phyloP scores from a whole-genome alignment of 2,113 vertebrate species.

The Pseudopodoces humilis region DNA sequence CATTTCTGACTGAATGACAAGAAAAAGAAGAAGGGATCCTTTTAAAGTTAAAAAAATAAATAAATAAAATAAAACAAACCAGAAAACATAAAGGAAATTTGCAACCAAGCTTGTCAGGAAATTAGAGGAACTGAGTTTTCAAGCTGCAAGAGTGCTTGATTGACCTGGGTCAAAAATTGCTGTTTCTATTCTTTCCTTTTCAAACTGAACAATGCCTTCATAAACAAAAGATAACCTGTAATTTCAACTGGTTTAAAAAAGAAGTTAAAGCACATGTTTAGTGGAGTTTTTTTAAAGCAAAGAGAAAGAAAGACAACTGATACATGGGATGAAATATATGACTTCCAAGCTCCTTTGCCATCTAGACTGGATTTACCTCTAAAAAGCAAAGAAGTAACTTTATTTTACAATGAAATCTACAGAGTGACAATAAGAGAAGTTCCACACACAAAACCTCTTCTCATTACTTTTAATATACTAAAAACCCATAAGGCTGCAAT shows the following conservation, averaged over 20 bases:
- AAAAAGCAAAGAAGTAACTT: neutral
- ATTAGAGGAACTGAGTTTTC: neutral
- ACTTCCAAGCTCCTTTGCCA: neutral
- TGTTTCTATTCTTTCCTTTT: neutral
- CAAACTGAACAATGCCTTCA: neutral
- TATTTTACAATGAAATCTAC: neutral
- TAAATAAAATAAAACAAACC: neutral
- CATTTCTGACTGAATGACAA: neutral
- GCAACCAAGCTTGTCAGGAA: neutral
- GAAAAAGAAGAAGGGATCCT: neutral
- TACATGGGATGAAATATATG: neutral
- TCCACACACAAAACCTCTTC: neutral
- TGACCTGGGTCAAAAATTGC: neutral
- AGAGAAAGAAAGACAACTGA: neutral
- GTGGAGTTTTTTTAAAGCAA: neutral
- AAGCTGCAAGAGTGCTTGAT: neutral
- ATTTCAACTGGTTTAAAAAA: slow-evolving; percentile 9
- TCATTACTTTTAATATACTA: neutral
- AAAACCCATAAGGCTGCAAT: neutral
- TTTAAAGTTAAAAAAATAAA: neutral
- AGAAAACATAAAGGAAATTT: neutral
- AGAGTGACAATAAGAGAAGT: neutral
- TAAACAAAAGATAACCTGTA: neutral
- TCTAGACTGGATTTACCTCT: neutral
- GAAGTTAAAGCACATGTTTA: neutral